Evolutionary conservation across 2,888 invertebrate genomes (phyloP), one percentile per base, ranked within the genome.

Genomic region (Thera britannica): DNA sequence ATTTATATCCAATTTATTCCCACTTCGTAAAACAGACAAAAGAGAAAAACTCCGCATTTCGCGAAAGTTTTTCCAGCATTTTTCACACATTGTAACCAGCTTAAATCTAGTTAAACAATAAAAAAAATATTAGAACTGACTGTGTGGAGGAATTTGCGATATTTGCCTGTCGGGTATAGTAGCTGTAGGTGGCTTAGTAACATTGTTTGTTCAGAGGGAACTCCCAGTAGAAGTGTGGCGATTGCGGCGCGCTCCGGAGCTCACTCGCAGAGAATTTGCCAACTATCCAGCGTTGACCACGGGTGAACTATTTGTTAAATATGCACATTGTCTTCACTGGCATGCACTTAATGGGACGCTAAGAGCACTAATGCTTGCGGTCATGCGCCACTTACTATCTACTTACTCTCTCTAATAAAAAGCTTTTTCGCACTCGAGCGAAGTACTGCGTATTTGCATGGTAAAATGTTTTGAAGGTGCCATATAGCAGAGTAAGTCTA

Each of bases 261-360:
- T 84, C 79, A 81, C 80, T 83, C 79, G 78, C 76, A 76, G 75
- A 75, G 79, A 83, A 84, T 83, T 84, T 82, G 83, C 78, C 76
- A 84, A 86, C 85, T 84, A 84, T 83, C 81, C 77, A 72, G 73
- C 73, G 74, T 79, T 77, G 77, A 77, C 80, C 82, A 79, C 79
- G 78, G 78, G 79, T 81, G 76, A 83, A 82, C 78, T 84, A 84
- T 85, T 83, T 78, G 77, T 79, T 79, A 81, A 80, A 83, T 83
- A 80, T 82, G 79, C 78, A 76, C 81, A 79, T 76, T 76, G 80
- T 80, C 74, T 76, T 68, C 68, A 63, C 67, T 74, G 76, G 74
- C 73, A 78, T 78, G 74, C 78, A 76, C 74, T 77, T 77, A 74
- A 75, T 66, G 72, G 65, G 70, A 73, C 74, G 74, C 75, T 74